Evolutionary conservation across 64 coral and sea anemone species (phyloP).

Genomic region (Porites lutea): DNA sequence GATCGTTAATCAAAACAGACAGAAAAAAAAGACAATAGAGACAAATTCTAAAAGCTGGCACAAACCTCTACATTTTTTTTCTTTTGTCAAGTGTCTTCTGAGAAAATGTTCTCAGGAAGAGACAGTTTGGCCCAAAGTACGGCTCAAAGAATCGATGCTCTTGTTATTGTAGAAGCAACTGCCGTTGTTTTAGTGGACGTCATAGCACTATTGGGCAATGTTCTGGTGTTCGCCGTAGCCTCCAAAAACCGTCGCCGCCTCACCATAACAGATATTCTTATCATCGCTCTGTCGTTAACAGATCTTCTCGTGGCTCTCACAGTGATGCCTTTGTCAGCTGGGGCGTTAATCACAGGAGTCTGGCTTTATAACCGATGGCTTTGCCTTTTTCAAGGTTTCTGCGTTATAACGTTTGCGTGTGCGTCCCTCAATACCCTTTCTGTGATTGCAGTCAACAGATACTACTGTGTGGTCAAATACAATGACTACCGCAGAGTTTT

Average conservation of each 20-base stretch:
- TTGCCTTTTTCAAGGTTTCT: conserved; percentile 80
- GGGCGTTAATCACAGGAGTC: conserved; percentile 39
- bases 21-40: background rate
- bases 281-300: conserved; percentile 58
- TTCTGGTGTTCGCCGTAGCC: conserved; percentile 64
- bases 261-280: conserved; percentile 79
- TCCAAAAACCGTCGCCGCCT: conserved; percentile 67
- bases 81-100: background rate
- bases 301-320: conserved; percentile 70
- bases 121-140: background rate
- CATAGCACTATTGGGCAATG: conserved; percentile 66
- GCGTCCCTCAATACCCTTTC: conserved; percentile 79
- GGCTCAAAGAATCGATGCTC: conserved; percentile 16
- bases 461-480: conserved; percentile 86
- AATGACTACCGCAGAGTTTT: conserved; percentile 81
- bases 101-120: background rate
- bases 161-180: conserved; percentile 59
- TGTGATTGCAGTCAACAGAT: conserved; percentile 85
- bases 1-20: background rate
- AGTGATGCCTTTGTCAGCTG: conserved; percentile 68
- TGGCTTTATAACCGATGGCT: conserved; percentile 59
- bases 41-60: background rate
- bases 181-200: conserved; percentile 64
- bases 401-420: conserved; percentile 57
- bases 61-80: no score